Percentiles rank a stretch among this genome's conserved stretches.
These are phyloP conservation scores for Lamprotornis superbus DNA, from an alignment of 2,113 vertebrate species.

Conservation along the genomic window DNA sequence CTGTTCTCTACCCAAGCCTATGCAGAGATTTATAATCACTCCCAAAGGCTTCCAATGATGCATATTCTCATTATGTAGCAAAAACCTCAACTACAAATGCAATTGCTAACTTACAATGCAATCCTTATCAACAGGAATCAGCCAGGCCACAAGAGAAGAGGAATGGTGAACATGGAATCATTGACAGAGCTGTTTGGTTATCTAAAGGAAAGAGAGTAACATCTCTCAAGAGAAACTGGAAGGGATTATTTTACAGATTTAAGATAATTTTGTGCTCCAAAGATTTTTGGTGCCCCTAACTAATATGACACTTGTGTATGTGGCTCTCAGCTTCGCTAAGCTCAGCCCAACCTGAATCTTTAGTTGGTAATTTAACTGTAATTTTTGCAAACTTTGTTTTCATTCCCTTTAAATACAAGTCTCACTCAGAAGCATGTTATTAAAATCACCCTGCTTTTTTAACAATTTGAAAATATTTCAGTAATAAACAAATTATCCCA, in stretches of 20 bases:
- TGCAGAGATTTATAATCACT: not conserved
- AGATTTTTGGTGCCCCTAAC: not conserved
- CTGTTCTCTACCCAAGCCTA: not conserved
- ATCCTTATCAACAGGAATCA: not conserved
- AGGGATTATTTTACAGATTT: not conserved
- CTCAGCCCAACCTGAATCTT: not conserved
- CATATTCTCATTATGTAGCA: not conserved
- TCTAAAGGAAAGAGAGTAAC: not conserved
- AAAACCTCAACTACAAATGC: not conserved
- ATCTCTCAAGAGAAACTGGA: not conserved
- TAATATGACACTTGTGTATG: not conserved
- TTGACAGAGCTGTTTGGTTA: not conserved
- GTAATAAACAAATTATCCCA: not conserved
- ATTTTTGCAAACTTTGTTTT: not conserved
- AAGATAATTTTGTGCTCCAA: not conserved
- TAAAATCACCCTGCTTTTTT: not conserved
- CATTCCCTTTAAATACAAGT: not conserved
- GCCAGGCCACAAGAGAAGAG: not conserved
- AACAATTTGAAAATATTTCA: not conserved
- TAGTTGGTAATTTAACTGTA: not conserved
- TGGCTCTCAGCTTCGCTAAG: not conserved
- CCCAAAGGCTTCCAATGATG: not conserved
- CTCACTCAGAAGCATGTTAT: not conserved
- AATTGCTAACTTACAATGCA: not conserved
- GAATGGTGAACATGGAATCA: not conserved